Conservation (phyloP, 2,888 invertebrate genomes). For the Dorcus parallelipipedus region DNA sequence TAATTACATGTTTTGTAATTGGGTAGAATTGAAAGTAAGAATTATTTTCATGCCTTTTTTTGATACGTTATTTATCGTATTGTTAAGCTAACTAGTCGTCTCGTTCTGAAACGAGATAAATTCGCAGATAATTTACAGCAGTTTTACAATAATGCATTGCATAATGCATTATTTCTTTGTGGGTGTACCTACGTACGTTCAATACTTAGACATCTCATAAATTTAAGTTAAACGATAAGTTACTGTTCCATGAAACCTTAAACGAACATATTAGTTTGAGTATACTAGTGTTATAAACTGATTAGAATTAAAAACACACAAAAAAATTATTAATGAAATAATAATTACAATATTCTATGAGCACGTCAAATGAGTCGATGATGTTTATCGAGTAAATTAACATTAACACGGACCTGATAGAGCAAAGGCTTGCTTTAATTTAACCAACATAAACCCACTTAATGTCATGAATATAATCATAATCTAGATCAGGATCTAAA, state of each 20-base stretch:
- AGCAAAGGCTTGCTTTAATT: slow-evolving; percentile 29
- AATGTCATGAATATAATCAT: slow-evolving; percentile 35
- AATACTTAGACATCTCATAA: too few relatives aligned
- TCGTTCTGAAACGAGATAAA: neutral
- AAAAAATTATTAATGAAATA: slow-evolving; percentile 11
- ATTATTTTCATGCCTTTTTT: neutral
- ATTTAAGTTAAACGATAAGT: too few relatives aligned
- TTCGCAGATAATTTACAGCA: neutral
- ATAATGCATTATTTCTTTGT: neutral
- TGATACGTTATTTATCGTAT: neutral
- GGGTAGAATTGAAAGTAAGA: slow-evolving; percentile 4
- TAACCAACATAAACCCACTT: slow-evolving; percentile 33
- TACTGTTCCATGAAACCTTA: too few relatives aligned
- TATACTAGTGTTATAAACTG: too few relatives aligned
- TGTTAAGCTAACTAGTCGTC: neutral
- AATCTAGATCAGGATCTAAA: slow-evolving; percentile 33
- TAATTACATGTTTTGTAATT: slow-evolving; percentile 9
- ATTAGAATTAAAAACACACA: too few relatives aligned
- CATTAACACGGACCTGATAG: slow-evolving; percentile 21
- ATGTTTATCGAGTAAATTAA: slow-evolving; percentile 18
- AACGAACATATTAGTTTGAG: too few relatives aligned
- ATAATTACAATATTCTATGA: slow-evolving; percentile 18
- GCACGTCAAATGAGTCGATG: slow-evolving; percentile 8
- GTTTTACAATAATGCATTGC: neutral
- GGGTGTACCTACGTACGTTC: neutral